Base-by-base conservation (phyloP, 2,888 invertebrate genomes). In the Pyrgus malvae region DNA sequence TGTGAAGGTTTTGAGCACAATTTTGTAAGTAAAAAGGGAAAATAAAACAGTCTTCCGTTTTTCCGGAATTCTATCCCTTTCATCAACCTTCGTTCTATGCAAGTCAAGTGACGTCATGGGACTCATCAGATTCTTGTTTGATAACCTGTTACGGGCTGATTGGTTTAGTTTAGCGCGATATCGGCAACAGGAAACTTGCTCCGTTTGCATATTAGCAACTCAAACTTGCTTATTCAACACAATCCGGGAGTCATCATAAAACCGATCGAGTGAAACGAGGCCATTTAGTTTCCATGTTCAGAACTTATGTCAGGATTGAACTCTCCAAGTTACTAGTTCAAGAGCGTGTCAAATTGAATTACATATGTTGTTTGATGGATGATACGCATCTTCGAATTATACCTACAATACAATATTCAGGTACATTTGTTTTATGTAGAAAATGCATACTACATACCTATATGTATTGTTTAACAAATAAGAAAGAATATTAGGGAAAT, bases 81-180 rank as follows among this genome's bases (percentile, higher is more conserved):
- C n/a, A n/a, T n/a, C n/a, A n/a, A n/a, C n/a, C n/a, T n/a, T n/a
- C 6, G 23, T 23, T 23, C 6, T 23, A 23, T 23, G 23, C 6
- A 23, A 23, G 6, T 23, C 3, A 29, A 9, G 29, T 5, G 7
- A 8, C n/a, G 7, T 29, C 29, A 5, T 6, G n/a, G 4, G 11
- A 11, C 23, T 11, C 8, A 12, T 5, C 7, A 33, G n/a, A n/a
- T n/a, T n/a, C n/a, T n/a, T 33, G 29, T 35, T 57, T 48, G 54
- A 29, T 44, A 41, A 21, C 60, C 55, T 59, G n/a, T 35, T 46
- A 46, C 21, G n/a, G 5, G 1, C 16, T 46, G 35, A 25, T 37
- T 11, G 37, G 16, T 37, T 38, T 17, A 37, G 25, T 37, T 35
- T 6, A 16, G 7, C n/a, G n/a, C n/a, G 21, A 37, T 16, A 48